These are phyloP conservation scores for Chloebia gouldiae DNA, from an alignment of 2,113 vertebrate genomes.

Conservation along the genomic window DNA sequence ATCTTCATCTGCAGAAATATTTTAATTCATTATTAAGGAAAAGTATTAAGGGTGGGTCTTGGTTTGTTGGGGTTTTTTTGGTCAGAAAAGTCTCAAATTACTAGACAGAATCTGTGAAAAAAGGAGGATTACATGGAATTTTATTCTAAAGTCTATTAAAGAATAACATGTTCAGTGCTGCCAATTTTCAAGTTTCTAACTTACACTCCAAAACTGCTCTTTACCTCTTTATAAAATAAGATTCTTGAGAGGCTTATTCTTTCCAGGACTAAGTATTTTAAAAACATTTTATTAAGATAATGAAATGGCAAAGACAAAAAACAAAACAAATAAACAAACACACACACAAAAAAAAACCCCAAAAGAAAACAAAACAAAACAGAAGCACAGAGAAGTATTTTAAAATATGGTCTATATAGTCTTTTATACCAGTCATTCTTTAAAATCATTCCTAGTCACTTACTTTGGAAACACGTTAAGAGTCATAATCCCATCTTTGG, in stretches of 20 bases:
- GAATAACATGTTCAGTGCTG: not conserved
- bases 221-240: not conserved
- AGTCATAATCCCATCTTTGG: not conserved
- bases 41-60: not conserved
- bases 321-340: not conserved
- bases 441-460: not conserved
- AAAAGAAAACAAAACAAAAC: too few relatives aligned
- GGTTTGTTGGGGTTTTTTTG: not conserved
- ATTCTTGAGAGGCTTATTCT: not conserved
- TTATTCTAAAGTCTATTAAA: not conserved
- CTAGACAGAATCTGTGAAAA: not conserved
- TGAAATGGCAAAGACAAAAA: not conserved
- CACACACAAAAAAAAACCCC: too few relatives aligned
- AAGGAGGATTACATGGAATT: not conserved
- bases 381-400: not conserved
- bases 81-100: not conserved
- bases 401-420: not conserved
- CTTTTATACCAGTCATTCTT: not conserved
- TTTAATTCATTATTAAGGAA: not conserved
- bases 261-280: not conserved
- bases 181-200: not conserved
- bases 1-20: not conserved
- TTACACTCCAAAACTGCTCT: not conserved
- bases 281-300: not conserved
- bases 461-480: not conserved